Conservation (phyloP, 2,113 vertebrate genomes). For the Scytalopus superciliaris region DNA sequence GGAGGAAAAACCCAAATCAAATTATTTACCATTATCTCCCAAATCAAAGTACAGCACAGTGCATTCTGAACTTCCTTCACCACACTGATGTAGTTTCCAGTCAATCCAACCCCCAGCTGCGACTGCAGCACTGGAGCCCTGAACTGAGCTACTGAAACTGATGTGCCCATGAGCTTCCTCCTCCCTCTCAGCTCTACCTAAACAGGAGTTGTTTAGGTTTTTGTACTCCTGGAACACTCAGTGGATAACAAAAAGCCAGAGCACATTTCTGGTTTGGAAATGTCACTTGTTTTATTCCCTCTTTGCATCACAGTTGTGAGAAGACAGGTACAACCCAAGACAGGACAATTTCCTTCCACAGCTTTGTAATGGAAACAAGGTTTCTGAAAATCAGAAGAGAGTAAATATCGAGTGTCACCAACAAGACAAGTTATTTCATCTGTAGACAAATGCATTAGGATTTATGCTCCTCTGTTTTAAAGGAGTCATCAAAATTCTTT, state of each 20-base stretch:
- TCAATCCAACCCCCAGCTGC: neutral
- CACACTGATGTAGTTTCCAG: neutral
- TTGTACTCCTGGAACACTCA: neutral
- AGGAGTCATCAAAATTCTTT: neutral
- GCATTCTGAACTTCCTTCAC: neutral
- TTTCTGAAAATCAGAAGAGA: neutral
- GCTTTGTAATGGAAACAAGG: neutral
- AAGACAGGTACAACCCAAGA: neutral
- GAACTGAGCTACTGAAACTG: neutral
- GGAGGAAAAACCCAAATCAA: neutral
- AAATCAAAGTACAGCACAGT: neutral
- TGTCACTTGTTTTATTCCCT: neutral
- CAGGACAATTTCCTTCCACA: neutral
- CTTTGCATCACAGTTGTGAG: neutral
- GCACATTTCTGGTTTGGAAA: neutral
- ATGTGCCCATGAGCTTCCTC: neutral
- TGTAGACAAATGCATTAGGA: neutral
- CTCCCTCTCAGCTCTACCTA: neutral
- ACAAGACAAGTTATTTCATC: neutral
- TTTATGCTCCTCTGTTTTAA: neutral
- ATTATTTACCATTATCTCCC: neutral
- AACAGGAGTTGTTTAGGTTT: neutral
- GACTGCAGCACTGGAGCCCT: neutral
- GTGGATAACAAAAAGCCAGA: neutral
- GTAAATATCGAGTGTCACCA: neutral